Percentiles rank a stretch among this genome's conserved stretches.
Evolutionary conservation across 23 tunicate genomes (phyloP).

Genomic region (Corella eumyota): DNA sequence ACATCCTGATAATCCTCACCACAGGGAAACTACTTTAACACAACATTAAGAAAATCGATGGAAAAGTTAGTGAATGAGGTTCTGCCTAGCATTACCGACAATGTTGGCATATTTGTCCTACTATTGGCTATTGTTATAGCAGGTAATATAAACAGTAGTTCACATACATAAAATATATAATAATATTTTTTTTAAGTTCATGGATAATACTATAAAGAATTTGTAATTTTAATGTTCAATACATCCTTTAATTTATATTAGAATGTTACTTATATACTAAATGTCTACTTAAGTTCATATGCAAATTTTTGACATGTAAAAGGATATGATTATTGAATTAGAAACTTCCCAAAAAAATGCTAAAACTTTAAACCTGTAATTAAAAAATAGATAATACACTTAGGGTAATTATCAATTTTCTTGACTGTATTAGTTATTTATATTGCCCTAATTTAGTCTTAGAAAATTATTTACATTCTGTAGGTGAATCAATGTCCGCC

Average conservation of each 20-base stretch:
- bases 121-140: conserved; percentile 18
- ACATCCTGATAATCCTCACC: neutral
- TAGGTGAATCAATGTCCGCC: conserved; percentile 66
- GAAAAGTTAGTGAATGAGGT: too few species aligned
- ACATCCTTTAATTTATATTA: too few species aligned
- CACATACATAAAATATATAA: too few species aligned
- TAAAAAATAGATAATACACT: neutral
- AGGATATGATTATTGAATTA: too few species aligned
- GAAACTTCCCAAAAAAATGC: neutral
- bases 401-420: neutral
- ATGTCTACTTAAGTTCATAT: too few species aligned
- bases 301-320: too few species aligned
- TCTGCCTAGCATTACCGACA: conserved; percentile 15
- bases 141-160: conserved; percentile 7
- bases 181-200: too few species aligned
- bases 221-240: too few species aligned
- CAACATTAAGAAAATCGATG: conserved; percentile 7
- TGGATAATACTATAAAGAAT: too few species aligned
- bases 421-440: neutral
- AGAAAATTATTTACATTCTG: too few species aligned
- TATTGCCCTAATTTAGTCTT: neutral
- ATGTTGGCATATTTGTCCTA: conserved; percentile 13
- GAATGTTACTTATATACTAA: too few species aligned
- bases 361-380: neutral
- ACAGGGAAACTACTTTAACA: conserved; percentile 1